Conservation (phyloP, 2,797 vertebrate species). For the Peromyscus nudipes region DNA sequence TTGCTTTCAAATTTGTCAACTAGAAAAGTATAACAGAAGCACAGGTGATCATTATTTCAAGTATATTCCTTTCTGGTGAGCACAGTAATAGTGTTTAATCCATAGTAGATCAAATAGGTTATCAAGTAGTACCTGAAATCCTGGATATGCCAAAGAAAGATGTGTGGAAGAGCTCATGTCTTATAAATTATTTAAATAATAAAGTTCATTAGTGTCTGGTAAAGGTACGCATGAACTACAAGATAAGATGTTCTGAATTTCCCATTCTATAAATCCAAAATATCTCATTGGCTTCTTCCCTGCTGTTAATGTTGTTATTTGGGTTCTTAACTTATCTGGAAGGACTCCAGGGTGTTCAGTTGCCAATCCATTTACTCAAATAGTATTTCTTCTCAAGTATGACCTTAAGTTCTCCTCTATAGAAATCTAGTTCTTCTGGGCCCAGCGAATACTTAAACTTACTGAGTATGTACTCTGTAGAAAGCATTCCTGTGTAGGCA, state of each 20-base stretch:
- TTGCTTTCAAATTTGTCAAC: conserved; percentile 32
- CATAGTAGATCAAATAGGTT: not conserved
- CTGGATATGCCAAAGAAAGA: not conserved
- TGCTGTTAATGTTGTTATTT: not conserved
- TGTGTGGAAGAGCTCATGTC: not conserved
- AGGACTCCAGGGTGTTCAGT: not conserved
- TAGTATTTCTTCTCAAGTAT: not conserved
- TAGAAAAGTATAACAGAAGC: conserved; percentile 15
- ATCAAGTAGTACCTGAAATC: not conserved
- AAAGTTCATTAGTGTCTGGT: not conserved
- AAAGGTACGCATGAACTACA: not conserved
- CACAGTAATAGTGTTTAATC: conserved; percentile 18
- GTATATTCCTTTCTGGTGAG: not conserved
- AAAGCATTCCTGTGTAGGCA: not conserved
- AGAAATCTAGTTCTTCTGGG: conserved; percentile 17
- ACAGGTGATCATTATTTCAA: conserved; percentile 47
- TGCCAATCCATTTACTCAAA: not conserved
- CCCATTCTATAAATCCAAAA: not conserved
- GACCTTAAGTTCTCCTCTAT: not conserved
- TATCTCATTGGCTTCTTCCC: not conserved
- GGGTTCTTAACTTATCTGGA: conserved; percentile 6
- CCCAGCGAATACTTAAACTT: not conserved
- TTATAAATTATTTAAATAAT: conserved; percentile 12
- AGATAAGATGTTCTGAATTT: conserved; percentile 45
- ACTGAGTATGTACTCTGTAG: not conserved